Evolutionary conservation across 2,888 invertebrate genomes (phyloP), one percentile per base, ranked within the genome.

Genomic region (Vandiemenella viatica): DNA sequence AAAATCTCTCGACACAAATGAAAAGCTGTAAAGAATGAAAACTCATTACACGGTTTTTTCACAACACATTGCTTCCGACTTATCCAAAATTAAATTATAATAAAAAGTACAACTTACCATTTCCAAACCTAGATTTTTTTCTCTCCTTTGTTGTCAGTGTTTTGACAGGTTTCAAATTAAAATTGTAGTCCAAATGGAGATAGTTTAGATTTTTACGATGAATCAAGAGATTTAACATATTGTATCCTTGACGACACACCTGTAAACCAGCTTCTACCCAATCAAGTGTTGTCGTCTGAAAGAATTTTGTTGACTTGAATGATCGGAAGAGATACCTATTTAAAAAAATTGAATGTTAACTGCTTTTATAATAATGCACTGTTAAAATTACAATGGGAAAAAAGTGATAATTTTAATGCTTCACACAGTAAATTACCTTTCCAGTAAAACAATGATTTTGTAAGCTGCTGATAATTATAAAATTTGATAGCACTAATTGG

Each of bases 211-310:
- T 99, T 71, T 99, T 99, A 53, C 98, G 83, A 67, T 99, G 98
- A 62, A 99, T 99, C 55, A 99, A 74, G 53, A 99, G 73, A 67
- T 99, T 99, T 55, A 99, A 71, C 98, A 99, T 99, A 67, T 99
- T 99, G 71, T 99, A 99, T 3, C 98, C 98, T 67, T 99, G 98
- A 1, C 97, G 77, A 65, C 98, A 97, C 1, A 96, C 90, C 71
- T 98, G 98, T 41, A 98, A 70, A 4, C 98, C 98, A 10, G 95
- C 96, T 69, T 99, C 98, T 2, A 99, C 98, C 98, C 98, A 99
- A 70, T 99, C 98, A 57, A 99, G 71, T 1, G 95, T 95, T 0
- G 98, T 99, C 0, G 93, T 93, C 80, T 99, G 97, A 76, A 99
- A 99, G 73, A 99, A 99, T 68, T 99, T 99, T 0, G 98, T 99